A percentile compares a stretch with the other conserved stretches of the same genome.
Conservation (phyloP, 2,888 invertebrate species). For the Ormyrus rosae region DNA sequence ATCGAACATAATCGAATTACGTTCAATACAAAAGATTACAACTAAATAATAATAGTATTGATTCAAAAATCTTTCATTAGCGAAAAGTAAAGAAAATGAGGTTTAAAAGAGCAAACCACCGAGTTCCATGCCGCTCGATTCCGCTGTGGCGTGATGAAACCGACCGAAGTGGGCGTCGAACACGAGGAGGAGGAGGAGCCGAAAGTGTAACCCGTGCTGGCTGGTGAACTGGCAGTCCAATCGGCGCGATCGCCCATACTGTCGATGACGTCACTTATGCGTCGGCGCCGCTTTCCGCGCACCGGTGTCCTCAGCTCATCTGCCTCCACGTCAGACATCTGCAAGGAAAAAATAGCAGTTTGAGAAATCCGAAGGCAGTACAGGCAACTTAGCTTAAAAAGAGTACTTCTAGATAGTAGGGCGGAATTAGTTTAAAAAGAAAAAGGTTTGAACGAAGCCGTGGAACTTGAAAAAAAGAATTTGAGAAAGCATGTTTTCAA, state of each 20-base stretch:
- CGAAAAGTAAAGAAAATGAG: neutral
- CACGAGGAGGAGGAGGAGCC: neutral
- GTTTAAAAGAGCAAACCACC: slow-evolving; percentile 13
- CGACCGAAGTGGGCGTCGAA: slow-evolving; percentile 14
- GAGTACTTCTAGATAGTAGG: neutral
- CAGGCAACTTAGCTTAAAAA: neutral
- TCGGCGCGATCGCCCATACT: slow-evolving; percentile 58
- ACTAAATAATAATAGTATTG: too few species aligned
- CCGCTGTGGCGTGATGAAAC: slow-evolving; percentile 40
- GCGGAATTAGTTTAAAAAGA: too few species aligned
- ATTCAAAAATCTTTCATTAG: too few species aligned
- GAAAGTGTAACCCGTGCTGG: neutral
- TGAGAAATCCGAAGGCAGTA: neutral
- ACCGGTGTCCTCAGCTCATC: slow-evolving; percentile 13
- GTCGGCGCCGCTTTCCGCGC: slow-evolving; percentile 60
- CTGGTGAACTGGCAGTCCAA: neutral
- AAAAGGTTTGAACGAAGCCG: neutral
- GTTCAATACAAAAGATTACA: neutral
- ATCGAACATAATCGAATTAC: neutral
- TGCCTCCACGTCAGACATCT: slow-evolving; percentile 45
- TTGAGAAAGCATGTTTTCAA: too few species aligned
- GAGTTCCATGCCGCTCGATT: slow-evolving; percentile 9
- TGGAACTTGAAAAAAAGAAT: too few species aligned
- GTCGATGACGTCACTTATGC: slow-evolving; percentile 67
- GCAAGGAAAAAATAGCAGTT: neutral